phyloP scores from a whole-genome alignment of 2,113 vertebrate genomes.

The Lycaon pictus region DNA sequence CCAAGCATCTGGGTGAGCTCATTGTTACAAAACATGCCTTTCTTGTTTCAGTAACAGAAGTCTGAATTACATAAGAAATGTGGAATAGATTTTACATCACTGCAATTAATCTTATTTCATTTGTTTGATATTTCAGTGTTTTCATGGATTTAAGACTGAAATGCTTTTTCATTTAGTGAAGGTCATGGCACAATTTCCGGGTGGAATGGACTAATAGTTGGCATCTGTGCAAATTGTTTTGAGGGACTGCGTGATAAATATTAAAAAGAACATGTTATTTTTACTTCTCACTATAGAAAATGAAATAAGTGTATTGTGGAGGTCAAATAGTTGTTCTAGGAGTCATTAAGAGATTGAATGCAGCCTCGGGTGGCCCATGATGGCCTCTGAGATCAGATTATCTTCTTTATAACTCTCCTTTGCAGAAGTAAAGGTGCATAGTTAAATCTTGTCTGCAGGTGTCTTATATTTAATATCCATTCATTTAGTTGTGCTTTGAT shows the following conservation, averaged over 20 bases:
- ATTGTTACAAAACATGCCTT: not conserved
- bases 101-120: not conserved
- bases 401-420: not conserved
- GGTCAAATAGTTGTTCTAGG: not conserved
- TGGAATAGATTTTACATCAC: not conserved
- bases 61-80: slow-evolving; percentile 6
- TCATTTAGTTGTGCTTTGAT: not conserved
- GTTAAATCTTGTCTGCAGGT: not conserved
- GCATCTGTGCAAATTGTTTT: not conserved
- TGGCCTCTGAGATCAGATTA: not conserved
- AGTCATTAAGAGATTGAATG: not conserved
- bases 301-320: not conserved
- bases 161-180: slow-evolving; percentile 28
- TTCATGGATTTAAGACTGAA: slow-evolving; percentile 1
- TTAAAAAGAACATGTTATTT: not conserved
- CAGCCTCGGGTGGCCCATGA: not conserved
- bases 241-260: not conserved
- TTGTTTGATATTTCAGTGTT: not conserved
- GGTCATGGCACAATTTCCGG: not conserved
- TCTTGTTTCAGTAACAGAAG: not conserved
- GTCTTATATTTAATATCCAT: not conserved
- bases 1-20: not conserved
- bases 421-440: slow-evolving; percentile 11
- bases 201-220: not conserved
- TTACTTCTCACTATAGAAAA: not conserved